A percentile compares a stretch with the other conserved stretches of the same genome.
Evolutionary conservation across 1,140 invertebrate species (phyloP).

Genomic region (Magallana angulata): DNA sequence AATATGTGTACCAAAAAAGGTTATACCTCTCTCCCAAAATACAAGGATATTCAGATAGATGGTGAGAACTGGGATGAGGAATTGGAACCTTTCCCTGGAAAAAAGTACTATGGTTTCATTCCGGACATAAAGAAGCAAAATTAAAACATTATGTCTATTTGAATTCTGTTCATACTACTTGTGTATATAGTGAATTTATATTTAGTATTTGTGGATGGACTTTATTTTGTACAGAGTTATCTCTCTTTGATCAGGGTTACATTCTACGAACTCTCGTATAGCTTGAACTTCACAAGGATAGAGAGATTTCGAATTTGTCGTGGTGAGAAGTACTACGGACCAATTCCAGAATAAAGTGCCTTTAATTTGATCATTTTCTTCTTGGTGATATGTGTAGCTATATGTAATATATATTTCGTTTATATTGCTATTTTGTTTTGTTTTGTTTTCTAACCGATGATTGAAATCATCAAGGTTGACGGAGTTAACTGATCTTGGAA

Average conservation of each 20-base stretch:
- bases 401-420: too few relatives aligned
- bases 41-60: slow-evolving; percentile 14
- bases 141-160: slow-evolving; percentile 2
- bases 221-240: slow-evolving; percentile 8
- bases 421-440: too few relatives aligned
- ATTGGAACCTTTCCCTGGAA: neutral
- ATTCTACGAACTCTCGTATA: neutral
- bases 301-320: too few relatives aligned
- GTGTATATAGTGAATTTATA: neutral
- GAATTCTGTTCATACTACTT: neutral
- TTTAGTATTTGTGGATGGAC: slow-evolving; percentile 13
- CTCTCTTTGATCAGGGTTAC: neutral
- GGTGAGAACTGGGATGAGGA: neutral
- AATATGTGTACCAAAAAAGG: neutral
- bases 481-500: too few relatives aligned
- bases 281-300: too few relatives aligned
- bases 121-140: slow-evolving; percentile 4
- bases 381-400: too few relatives aligned
- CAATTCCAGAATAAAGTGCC: too few relatives aligned
- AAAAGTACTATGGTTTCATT: neutral
- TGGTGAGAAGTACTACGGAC: too few relatives aligned
- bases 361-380: too few relatives aligned
- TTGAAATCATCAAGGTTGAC: too few relatives aligned
- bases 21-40: neutral
- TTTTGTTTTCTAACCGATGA: too few relatives aligned